Conservation (phyloP, 2,888 invertebrate genomes). For the Diarsia mendica region DNA sequence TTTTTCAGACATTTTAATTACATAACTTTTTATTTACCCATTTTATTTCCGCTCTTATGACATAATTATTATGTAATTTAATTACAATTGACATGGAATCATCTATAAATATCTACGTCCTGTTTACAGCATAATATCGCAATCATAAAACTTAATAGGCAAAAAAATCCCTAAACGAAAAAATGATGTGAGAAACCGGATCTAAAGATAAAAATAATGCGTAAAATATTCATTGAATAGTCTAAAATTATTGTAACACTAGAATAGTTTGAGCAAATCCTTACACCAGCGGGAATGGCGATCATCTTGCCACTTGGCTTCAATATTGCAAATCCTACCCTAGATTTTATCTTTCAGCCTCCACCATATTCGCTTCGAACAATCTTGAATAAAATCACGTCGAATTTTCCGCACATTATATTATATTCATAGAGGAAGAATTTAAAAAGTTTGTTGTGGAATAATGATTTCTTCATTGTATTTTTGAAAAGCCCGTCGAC, state of each 20-base stretch:
- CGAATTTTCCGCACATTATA: conserved; percentile 48
- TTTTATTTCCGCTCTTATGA: too few species aligned
- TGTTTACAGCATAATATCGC: neutral
- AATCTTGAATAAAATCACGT: conserved; percentile 63
- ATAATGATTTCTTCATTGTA: neutral
- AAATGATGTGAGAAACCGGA: conserved; percentile 36
- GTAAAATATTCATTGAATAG: conserved; percentile 62
- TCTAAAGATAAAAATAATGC: conserved; percentile 46
- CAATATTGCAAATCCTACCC: conserved; percentile 75
- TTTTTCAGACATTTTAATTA: too few species aligned
- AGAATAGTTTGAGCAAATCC: conserved; percentile 56
- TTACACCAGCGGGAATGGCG: conserved; percentile 58
- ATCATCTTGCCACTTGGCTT: conserved; percentile 65
- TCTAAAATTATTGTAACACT: conserved; percentile 52
- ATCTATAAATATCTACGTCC: neutral
- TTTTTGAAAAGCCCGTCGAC: neutral
- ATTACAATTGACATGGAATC: neutral
- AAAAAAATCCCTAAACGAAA: conserved; percentile 22
- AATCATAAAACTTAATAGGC: neutral
- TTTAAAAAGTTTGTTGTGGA: neutral
- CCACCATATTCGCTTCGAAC: conserved; percentile 64
- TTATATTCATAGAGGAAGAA: conserved; percentile 42
- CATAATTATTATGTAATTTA: too few species aligned
- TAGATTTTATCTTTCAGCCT: conserved; percentile 74
- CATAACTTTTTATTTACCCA: neutral